phyloP scores from a whole-genome alignment of 2,888 invertebrate genomes.

The Aphrophora alni region DNA sequence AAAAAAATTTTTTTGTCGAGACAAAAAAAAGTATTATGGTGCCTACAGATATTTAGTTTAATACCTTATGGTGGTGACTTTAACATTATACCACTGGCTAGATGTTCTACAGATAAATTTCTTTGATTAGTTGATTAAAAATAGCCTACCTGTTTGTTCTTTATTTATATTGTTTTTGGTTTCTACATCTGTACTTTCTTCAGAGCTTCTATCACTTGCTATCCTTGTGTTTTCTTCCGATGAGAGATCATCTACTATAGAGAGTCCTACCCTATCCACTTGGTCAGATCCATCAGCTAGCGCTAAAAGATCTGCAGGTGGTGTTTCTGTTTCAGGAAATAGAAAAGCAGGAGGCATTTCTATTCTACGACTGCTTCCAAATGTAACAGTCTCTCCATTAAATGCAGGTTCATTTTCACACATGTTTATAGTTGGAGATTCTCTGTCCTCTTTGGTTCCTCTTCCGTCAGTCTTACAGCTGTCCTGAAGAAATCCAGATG shows the following conservation, averaged over 20 bases:
- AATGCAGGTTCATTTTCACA: conserved; percentile 61
- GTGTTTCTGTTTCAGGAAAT: conserved; percentile 76
- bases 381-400: conserved; percentile 2
- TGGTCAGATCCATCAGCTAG: conserved; percentile 43
- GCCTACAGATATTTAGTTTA: too few relatives aligned
- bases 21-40: too few relatives aligned
- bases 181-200: conserved; percentile 31
- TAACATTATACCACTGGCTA: too few relatives aligned
- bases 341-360: conserved; percentile 85
- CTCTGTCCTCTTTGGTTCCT: conserved; percentile 2
- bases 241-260: conserved; percentile 7
- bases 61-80: too few relatives aligned
- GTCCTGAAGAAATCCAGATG: not conserved
- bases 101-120: too few relatives aligned
- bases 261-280: conserved; percentile 35
- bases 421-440: conserved; percentile 46
- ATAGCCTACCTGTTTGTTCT: conserved; percentile 27
- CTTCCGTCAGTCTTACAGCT: not conserved
- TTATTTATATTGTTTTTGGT: conserved; percentile 33
- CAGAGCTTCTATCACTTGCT: conserved; percentile 25
- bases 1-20: too few relatives aligned
- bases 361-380: conserved; percentile 72
- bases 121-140: too few relatives aligned
- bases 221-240: conserved; percentile 22
- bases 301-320: conserved; percentile 64